Evolutionary conservation across 2,113 vertebrate species (phyloP).

Genomic region (Rostratula benghalensis): DNA sequence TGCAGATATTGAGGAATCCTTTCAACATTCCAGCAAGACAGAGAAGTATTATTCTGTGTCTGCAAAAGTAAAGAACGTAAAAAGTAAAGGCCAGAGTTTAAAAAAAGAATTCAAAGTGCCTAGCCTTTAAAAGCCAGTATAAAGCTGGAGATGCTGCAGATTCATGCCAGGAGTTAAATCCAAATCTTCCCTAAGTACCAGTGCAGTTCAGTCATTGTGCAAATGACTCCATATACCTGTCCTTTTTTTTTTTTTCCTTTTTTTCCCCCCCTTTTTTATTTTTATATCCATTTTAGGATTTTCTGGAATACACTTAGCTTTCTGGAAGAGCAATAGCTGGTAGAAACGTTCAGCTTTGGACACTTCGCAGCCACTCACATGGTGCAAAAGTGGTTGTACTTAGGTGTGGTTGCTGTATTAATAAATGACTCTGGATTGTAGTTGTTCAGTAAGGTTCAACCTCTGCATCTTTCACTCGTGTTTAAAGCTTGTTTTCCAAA

Average conservation of each 20-base stretch:
- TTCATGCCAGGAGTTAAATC: background rate
- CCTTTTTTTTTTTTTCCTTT: no score
- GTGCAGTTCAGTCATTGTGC: background rate
- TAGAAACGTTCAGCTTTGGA: background rate
- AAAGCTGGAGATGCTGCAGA: background rate
- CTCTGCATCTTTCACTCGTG: background rate
- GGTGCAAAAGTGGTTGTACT: background rate
- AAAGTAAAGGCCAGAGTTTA: background rate
- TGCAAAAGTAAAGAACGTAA: background rate
- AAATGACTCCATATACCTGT: background rate
- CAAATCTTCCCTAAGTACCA: background rate
- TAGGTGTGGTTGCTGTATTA: background rate
- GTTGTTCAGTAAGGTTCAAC: background rate
- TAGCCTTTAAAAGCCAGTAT: background rate
- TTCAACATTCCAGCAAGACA: background rate
- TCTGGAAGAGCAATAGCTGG: background rate
- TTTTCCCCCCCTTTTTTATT: background rate
- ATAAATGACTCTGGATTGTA: background rate
- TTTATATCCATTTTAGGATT: background rate
- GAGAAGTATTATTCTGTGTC: background rate
- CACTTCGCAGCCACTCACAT: background rate
- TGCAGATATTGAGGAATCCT: conserved; percentile 18
- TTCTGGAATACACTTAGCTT: background rate
- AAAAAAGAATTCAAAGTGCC: background rate
- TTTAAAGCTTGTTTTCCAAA: background rate